Conservation (phyloP, 2,113 vertebrate species). For the Cyphomyrus plagiostoma region DNA sequence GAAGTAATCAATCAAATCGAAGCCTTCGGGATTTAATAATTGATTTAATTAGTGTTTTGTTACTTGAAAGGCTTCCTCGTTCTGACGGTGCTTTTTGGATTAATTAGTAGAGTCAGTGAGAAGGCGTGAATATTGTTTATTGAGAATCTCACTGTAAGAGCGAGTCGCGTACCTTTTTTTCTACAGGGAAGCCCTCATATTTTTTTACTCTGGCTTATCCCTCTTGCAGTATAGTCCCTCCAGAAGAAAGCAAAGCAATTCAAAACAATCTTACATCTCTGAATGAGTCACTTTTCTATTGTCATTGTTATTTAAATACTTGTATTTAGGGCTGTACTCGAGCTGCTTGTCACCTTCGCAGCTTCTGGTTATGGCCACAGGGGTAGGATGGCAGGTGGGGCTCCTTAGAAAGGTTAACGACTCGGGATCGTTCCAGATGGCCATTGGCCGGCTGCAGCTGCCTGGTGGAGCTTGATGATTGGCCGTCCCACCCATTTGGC, state of each 20-base stretch:
- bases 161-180: neutral
- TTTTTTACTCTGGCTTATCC: neutral
- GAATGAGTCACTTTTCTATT: neutral
- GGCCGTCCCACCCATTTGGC: neutral
- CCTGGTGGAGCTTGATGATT: neutral
- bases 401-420: neutral
- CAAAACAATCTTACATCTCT: neutral
- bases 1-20: constrained; percentile 20
- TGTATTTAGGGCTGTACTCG: neutral
- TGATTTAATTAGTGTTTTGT: constrained; percentile 21
- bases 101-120: constrained; percentile 10
- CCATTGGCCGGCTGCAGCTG: neutral
- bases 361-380: neutral
- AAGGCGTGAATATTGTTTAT: neutral
- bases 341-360: neutral
- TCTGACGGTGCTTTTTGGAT: constrained; percentile 8
- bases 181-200: neutral
- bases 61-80: neutral
- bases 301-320: neutral
- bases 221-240: neutral
- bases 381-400: neutral
- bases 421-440: neutral
- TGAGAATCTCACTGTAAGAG: neutral
- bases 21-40: constrained; percentile 9
- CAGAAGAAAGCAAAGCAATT: neutral